A percentile compares a stretch with the other conserved stretches of the same genome.
Evolutionary conservation across 2,797 vertebrate genomes (phyloP).

Genomic region (Catharus ustulatus): DNA sequence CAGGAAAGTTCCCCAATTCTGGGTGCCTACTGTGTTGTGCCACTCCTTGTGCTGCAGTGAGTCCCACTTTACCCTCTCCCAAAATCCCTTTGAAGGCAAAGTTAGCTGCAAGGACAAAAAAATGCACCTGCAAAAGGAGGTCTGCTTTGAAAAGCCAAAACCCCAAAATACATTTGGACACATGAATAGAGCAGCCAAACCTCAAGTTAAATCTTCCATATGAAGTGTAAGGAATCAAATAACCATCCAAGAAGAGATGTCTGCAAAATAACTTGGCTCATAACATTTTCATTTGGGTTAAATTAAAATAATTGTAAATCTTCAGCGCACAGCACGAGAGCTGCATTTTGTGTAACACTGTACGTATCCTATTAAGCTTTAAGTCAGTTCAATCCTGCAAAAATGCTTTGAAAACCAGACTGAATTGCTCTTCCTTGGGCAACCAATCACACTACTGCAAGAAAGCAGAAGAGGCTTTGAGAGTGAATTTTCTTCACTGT

Average conservation of each 20-base stretch:
- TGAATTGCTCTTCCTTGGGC: neutral
- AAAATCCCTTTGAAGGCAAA: neutral
- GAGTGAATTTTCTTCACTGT: neutral
- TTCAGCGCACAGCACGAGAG: slow-evolving; percentile 30
- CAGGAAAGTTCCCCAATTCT: neutral
- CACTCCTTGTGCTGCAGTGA: neutral
- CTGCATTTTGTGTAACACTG: slow-evolving; percentile 9
- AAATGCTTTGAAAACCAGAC: slow-evolving; percentile 52
- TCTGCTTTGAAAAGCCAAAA: slow-evolving; percentile 3
- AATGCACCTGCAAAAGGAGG: slow-evolving; percentile 31
- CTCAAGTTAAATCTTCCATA: slow-evolving; percentile 59
- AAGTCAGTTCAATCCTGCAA: slow-evolving; percentile 6
- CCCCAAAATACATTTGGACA: slow-evolving; percentile 4
- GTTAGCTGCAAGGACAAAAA: neutral
- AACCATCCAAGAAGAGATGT: slow-evolving; percentile 62
- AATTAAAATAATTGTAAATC: slow-evolving; percentile 72
- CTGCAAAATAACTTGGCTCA: slow-evolving; percentile 67
- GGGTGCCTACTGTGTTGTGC: neutral
- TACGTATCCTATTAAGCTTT: slow-evolving; percentile 4
- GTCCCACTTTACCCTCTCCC: neutral
- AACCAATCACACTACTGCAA: neutral
- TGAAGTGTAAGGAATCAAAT: slow-evolving; percentile 60
- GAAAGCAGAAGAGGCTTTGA: neutral
- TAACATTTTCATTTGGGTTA: slow-evolving; percentile 68
- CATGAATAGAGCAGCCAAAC: neutral